Base-by-base conservation (phyloP, 2,113 vertebrate species). In the Psilopogon haemacephalus region DNA sequence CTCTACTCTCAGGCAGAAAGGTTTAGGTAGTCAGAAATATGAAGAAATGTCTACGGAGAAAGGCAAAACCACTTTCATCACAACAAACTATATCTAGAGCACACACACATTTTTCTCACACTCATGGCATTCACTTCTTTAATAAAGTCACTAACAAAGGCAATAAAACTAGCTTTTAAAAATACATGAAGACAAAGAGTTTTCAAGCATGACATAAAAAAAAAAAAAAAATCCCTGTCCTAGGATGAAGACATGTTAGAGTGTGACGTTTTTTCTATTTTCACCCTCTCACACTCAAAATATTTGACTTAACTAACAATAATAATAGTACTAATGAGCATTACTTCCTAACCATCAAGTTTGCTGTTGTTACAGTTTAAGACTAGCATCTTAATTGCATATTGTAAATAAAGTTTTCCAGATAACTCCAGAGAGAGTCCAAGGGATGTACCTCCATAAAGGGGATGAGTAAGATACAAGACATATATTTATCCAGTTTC, bases 251-350 rank as follows among this genome's bases (percentile, higher is more conserved):
- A 73, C 78, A 65, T 50, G 33, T 9, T 63, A 67, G 50, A 64
- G 73, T 33, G 27, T 55, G 82, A 80, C 5, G n/a, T 59, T 76
- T 80, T 80, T 76, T 38, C 18, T 85, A n/a, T 85, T 95, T 95
- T 89, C 68, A 83, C 16, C 50, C 63, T 63, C 28, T 69, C 42
- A n/a, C 19, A 71, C 27, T 73, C 63, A 79, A 76, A 91, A 77
- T 15, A 59, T 87, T 91, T 85, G 68, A 68, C 46, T 85, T 85
- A 65, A 69, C 67, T 79, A 79, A 65, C 55, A 70, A 37, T 32
- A 84, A 84, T 82, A 90, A 76, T 55, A 76, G 26, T 59, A 94
- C 44, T 83, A 91, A 89, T 55, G 59, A 89, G n/a, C 50, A 63
- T 80, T 83, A 93, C 71, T 91, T 94, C 82, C 71, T 75, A 76